phyloP scores from a whole-genome alignment of 2,888 invertebrate species.

The Microctonus hyperodae region DNA sequence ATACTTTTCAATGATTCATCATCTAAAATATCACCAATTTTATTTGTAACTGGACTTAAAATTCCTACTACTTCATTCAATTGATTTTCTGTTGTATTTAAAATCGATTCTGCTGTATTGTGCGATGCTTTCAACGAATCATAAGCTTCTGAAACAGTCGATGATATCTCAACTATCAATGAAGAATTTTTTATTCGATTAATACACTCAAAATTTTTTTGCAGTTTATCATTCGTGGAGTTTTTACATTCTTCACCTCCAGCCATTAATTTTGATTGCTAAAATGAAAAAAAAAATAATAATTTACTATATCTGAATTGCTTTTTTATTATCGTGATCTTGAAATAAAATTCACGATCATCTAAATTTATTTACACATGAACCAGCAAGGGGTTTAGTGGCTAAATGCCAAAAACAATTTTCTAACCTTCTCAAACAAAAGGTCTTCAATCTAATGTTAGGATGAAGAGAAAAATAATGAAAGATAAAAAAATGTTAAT shows the following conservation, averaged over 20 bases:
- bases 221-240: conserved; percentile 25
- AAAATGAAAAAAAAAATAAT: conserved; percentile 16
- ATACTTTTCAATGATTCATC: conserved; percentile 56
- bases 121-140: conserved; percentile 44
- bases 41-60: conserved; percentile 44
- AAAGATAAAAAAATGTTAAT: neutral
- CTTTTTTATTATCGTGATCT: neutral
- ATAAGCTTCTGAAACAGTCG: conserved; percentile 44
- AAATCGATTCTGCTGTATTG: conserved; percentile 41
- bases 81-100: conserved; percentile 44
- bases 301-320: neutral
- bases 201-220: conserved; percentile 34
- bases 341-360: neutral
- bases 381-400: neutral
- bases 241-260: conserved; percentile 36
- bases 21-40: conserved; percentile 57
- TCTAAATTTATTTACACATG: neutral
- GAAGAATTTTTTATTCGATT: conserved; percentile 42
- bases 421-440: neutral
- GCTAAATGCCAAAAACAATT: neutral
- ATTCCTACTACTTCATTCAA: conserved; percentile 41
- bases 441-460: neutral
- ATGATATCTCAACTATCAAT: conserved; percentile 42
- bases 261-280: conserved; percentile 50
- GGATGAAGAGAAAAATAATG: neutral